Percentiles rank a stretch among this genome's conserved stretches.
Conservation (phyloP, 2,113 vertebrate species). For the Dasyornis broadbenti region DNA sequence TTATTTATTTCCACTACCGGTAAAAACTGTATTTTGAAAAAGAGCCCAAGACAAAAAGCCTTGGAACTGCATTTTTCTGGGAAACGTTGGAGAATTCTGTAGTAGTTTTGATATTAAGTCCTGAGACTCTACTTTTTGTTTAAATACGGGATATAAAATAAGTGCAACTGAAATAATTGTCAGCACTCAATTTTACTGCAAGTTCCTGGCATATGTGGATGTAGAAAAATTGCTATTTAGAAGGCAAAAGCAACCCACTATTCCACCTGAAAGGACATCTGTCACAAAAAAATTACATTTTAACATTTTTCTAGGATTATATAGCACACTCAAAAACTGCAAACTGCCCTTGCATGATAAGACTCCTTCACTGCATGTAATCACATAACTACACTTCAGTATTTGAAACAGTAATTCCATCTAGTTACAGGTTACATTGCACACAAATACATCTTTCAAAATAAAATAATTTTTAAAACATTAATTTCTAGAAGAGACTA, state of each 20-base stretch:
- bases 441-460: not conserved
- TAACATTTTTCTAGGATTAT: not conserved
- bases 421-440: not conserved
- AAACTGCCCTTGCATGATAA: not conserved
- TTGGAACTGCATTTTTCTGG: not conserved
- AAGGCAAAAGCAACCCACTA: not conserved
- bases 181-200: not conserved
- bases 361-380: not conserved
- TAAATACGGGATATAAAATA: not conserved
- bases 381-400: not conserved
- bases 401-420: not conserved
- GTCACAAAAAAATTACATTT: not conserved
- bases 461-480: not conserved
- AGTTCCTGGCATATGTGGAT: not conserved
- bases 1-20: not conserved
- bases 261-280: not conserved
- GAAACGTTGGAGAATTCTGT: not conserved
- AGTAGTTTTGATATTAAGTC: not conserved
- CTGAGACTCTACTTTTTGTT: not conserved
- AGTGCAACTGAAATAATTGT: not conserved
- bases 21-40: not conserved
- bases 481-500: not conserved
- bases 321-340: not conserved
- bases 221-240: not conserved
- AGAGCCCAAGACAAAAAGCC: not conserved